Base-by-base conservation (phyloP, 1,140 invertebrate species). In the Nephila pilipes region DNA sequence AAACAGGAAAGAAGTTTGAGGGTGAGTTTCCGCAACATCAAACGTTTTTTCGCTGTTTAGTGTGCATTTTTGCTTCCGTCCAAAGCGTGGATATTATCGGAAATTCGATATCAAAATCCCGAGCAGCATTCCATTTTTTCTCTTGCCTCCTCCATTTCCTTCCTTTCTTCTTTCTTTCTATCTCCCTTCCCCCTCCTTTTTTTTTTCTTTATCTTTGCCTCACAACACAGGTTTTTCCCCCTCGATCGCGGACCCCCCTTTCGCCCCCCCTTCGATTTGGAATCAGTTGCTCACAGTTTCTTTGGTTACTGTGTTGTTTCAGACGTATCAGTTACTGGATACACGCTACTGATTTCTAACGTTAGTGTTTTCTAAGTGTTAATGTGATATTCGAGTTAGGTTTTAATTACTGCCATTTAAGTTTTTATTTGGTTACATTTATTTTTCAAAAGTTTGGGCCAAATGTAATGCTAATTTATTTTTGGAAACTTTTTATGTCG, bases 31-130 rank as follows among this genome's bases (percentile, higher is more conserved):
- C 79, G 79, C 89, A 60, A 90, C 89, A 90, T 81, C 75, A 83
- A 81, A 75, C 89, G 29, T 90, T 90, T 90, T 79, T 90, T 83
- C 89, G 87, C 55, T 90, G 75, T 90, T 90, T 90, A 90, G 89
- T 90, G 83, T 90, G 89, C 89, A 90, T 90, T 90, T 90, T 83
- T 90, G 57, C 79, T 90, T 90, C 54, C 55, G 75, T 63, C 22
- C 36, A 80, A 54, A 81, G 55, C 89, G 63, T 79, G 89, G 89
- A 90, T 90, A 90, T 90, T 90, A 90, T 90, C 89, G 89, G 89
- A 90, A 90, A 90, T 90, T 90, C 89, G 89, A 90, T 90, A 90
- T 83, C 75, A 90, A 90, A 90, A 83, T 90, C 89, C 79, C 29
- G 89, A 55, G 79, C 79, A 83, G 87, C 57, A 90, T 90, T 81